Evolutionary conservation across 2,113 vertebrate species (phyloP).

Genomic region (Gnathonemus longibarbis): DNA sequence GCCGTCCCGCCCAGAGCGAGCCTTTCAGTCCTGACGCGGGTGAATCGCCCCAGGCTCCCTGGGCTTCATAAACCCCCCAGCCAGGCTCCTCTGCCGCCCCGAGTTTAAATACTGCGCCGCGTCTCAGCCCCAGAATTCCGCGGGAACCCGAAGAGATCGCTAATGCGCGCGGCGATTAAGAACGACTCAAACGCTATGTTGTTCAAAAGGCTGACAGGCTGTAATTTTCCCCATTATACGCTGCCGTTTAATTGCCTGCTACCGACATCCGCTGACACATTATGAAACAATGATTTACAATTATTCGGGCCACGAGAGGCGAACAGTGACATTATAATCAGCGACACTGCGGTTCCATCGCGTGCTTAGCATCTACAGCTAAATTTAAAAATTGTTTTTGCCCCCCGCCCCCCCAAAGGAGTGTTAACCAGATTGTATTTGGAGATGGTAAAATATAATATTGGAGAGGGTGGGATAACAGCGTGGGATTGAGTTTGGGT

Average conservation of each 20-base stretch:
- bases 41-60: constrained; percentile 82
- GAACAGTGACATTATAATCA: constrained; percentile 99
- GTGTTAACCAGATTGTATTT: constrained; percentile 78
- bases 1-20: not conserved
- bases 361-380: constrained; percentile 90
- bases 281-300: constrained; percentile 99
- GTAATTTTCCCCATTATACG: constrained; percentile 99
- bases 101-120: constrained; percentile 81
- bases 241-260: constrained; percentile 98
- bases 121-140: constrained; percentile 78
- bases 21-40: constrained; percentile 76
- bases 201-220: constrained; percentile 96
- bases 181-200: constrained; percentile 99
- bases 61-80: constrained; percentile 79
- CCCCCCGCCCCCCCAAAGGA: constrained; percentile 46
- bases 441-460: constrained; percentile 64
- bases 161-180: constrained; percentile 99
- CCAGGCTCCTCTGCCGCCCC: constrained; percentile 77
- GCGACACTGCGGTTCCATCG: constrained; percentile 92
- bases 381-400: constrained; percentile 84
- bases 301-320: constrained; percentile 98
- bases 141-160: constrained; percentile 89
- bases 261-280: constrained; percentile 95
- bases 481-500: constrained; percentile 47
- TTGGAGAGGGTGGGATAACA: constrained; percentile 52